Evolutionary conservation across 2,797 vertebrate species (phyloP).

Genomic region (Aldrovandia affinis): DNA sequence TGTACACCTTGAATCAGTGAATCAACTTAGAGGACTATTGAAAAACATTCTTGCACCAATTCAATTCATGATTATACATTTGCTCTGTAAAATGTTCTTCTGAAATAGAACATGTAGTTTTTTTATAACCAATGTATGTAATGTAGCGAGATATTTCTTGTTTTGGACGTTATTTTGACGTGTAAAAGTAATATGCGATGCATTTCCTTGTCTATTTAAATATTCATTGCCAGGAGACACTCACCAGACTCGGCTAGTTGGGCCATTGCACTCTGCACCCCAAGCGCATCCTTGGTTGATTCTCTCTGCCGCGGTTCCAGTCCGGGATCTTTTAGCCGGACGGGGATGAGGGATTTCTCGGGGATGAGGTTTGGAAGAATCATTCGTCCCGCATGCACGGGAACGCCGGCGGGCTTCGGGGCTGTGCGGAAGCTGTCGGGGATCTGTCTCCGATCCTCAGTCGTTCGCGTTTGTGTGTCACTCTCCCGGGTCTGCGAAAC

Average conservation of each 20-base stretch:
- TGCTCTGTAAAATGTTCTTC: neutral
- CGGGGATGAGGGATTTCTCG: slow-evolving; percentile 29
- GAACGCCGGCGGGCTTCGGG: slow-evolving; percentile 2
- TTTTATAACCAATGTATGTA: neutral
- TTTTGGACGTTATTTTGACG: neutral
- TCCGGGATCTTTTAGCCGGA: slow-evolving; percentile 31
- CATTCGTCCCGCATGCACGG: slow-evolving; percentile 11
- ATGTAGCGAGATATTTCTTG: neutral
- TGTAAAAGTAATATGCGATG: neutral
- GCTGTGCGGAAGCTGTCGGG: slow-evolving; percentile 3
- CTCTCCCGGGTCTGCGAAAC: slow-evolving; percentile 38
- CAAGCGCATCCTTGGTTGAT: slow-evolving; percentile 33
- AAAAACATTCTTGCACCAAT: too few species aligned
- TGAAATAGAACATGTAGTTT: neutral
- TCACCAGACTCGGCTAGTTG: slow-evolving; percentile 53
- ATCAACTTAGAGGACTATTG: neutral
- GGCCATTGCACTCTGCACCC: slow-evolving; percentile 47
- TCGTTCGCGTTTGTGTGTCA: slow-evolving; percentile 15
- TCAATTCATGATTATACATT: neutral
- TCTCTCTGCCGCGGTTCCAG: slow-evolving; percentile 37
- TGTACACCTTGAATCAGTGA: neutral
- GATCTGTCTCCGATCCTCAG: slow-evolving; percentile 9
- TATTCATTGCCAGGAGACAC: neutral
- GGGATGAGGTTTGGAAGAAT: slow-evolving; percentile 28
- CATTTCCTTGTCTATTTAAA: neutral